Percentiles rank a stretch among this genome's conserved stretches.
Evolutionary conservation across 1,140 invertebrate genomes (phyloP).

Genomic region (Drosophila murphyi): DNA sequence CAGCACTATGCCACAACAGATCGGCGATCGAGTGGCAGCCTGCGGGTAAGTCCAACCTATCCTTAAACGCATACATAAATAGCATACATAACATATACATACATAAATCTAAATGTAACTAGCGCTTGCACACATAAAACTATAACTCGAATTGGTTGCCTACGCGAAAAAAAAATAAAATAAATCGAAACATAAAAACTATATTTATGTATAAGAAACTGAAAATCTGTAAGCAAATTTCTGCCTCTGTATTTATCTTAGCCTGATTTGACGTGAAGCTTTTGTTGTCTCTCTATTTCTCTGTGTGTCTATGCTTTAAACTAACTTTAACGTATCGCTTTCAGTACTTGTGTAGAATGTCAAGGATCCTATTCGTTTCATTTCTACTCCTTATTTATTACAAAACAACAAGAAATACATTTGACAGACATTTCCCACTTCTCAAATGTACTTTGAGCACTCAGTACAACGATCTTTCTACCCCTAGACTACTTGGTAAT

Average conservation of each 20-base stretch:
- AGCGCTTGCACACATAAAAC: constrained; percentile 38
- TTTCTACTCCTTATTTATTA: constrained; percentile 9
- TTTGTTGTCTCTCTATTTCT: constrained; percentile 72
- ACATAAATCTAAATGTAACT: constrained; percentile 22
- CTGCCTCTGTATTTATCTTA: constrained; percentile 46
- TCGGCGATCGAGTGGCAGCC: constrained; percentile 85
- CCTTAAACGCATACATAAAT: background rate
- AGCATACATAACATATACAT: constrained; percentile 4
- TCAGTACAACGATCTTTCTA: constrained; percentile 41
- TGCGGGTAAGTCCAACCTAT: constrained; percentile 85
- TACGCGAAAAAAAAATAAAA: constrained; percentile 4
- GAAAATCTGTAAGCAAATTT: constrained; percentile 3
- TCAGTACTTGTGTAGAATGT: constrained; percentile 39
- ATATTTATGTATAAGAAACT: too few species aligned
- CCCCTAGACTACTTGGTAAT: constrained; percentile 29
- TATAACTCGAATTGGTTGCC: constrained; percentile 25
- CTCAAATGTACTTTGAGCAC: constrained; percentile 41
- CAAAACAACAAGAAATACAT: background rate
- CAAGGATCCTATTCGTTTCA: constrained; percentile 20
- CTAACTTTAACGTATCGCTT: constrained; percentile 17
- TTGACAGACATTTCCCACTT: constrained; percentile 8
- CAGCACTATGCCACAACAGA: constrained; percentile 83
- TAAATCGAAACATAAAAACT: constrained; percentile 1
- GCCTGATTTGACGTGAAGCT: constrained; percentile 78
- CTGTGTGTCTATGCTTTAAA: constrained; percentile 43